Percentiles rank a stretch among this genome's conserved stretches.
Evolutionary conservation across 1,140 invertebrate species (phyloP).

Genomic region (Eumeta japonica): DNA sequence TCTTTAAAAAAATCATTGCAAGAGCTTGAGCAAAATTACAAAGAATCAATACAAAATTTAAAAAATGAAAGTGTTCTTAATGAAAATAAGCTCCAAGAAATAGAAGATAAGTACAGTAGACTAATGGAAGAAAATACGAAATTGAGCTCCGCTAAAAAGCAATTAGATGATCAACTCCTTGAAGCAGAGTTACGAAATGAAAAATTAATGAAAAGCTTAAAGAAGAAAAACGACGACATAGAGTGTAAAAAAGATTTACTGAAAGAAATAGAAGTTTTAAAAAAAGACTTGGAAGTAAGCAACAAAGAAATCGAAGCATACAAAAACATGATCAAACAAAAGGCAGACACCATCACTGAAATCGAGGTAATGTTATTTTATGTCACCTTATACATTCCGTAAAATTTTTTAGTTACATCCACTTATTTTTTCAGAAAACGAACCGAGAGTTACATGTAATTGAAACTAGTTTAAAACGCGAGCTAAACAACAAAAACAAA

Average conservation of each 20-base stretch:
- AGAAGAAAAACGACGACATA: too few species aligned
- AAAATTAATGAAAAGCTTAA: constrained; percentile 19
- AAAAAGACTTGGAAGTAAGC: constrained; percentile 18
- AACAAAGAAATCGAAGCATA: constrained; percentile 22
- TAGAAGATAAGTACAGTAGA: constrained; percentile 30
- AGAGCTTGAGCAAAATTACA: constrained; percentile 28
- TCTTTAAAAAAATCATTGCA: constrained; percentile 30
- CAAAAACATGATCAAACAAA: constrained; percentile 15
- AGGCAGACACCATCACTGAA: constrained; percentile 20
- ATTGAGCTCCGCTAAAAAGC: constrained; percentile 22
- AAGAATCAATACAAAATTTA: constrained; percentile 26
- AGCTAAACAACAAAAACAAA: constrained; percentile 26
- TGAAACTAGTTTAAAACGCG: constrained; percentile 20
- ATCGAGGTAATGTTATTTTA: constrained; percentile 27
- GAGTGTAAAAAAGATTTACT: constrained; percentile 13
- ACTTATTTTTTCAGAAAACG: constrained; percentile 24
- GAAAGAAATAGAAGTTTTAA: constrained; percentile 16
- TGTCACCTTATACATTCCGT: too few species aligned
- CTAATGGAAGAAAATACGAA: constrained; percentile 25
- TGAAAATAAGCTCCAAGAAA: constrained; percentile 26
- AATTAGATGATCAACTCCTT: constrained; percentile 20
- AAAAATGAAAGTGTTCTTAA: constrained; percentile 29
- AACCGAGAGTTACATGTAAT: constrained; percentile 15
- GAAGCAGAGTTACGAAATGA: constrained; percentile 26
- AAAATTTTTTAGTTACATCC: too few species aligned